Evolutionary conservation across 2,888 invertebrate genomes (phyloP), one percentile per base, ranked within the genome.

Genomic region (Chaitophorus viminalis): DNA sequence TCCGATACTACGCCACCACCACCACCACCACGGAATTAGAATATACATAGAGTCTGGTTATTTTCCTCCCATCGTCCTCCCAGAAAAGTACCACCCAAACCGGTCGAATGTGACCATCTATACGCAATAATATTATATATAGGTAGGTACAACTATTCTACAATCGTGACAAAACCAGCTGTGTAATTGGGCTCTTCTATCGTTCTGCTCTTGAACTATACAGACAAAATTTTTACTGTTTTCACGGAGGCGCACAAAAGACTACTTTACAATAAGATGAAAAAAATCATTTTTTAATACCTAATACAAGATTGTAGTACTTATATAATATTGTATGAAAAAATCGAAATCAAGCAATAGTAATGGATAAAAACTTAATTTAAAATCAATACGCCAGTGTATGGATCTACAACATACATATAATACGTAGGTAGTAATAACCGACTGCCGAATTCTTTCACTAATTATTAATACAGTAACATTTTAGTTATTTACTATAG

Each of bases 391-490:
- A 9, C 11, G 11, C 3, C 6, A 6, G 36, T 36, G 46, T 46
- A 46, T 9, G 9, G 46, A 9, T 46, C 11, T 46, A 46, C 46
- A 46, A 46, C 46, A 46, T 1, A 46, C 46, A 46, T 14, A 79
- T 65, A 29, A 46, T 65, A 65, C 29, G 21, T 36, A 65, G 36
- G 65, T 29, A n/a, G n/a, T n/a, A n/a, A n/a, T n/a, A 74, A 29
- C 54, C 60, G 54, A 39, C 60, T 18, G 33, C 29, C 39, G 46
- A 68, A 84, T 76, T 29, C 65, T 77, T 85, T 85, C 60, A 31
- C 68, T 85, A 77, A 85, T 77, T 85, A 85, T 68, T n/a, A 25
- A 77, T 46, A 46, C 46, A 46, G 46, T 46, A 46, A 14, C 46
- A 46, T 46, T 46, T 46, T 14, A 46, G 46, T 46, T 14, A 46